phyloP scores from a whole-genome alignment of 2,888 invertebrate species.

The Stictocephala bisonia region DNA sequence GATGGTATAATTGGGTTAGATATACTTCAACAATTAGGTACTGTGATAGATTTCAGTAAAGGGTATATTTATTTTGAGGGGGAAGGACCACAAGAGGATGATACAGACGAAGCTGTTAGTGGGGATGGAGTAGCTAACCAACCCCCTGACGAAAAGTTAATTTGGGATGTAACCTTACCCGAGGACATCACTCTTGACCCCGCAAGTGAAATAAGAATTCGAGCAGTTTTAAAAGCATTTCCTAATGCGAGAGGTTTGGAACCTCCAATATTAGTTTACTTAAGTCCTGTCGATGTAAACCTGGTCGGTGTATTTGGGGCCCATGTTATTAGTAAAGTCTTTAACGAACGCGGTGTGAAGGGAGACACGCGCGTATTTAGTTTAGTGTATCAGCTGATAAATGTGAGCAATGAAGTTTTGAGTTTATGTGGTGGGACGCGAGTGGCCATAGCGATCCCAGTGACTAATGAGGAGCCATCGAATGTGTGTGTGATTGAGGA shows the following conservation, averaged over 20 bases:
- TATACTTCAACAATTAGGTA: not conserved
- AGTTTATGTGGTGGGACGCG: not conserved
- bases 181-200: not conserved
- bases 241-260: not conserved
- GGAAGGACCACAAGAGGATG: not conserved
- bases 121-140: constrained; percentile 12
- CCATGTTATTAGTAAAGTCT: constrained; percentile 11
- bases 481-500: constrained; percentile 19
- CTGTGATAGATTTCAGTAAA: not conserved
- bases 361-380: not conserved
- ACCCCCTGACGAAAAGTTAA: not conserved
- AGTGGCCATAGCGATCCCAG: constrained; percentile 26
- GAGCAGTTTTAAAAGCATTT: not conserved
- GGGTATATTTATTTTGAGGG: not conserved
- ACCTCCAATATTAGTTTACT: not conserved
- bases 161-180: not conserved
- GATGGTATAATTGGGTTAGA: not conserved
- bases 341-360: not conserved
- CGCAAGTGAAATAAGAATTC: not conserved
- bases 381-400: not conserved
- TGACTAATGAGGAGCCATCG: not conserved
- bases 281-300: not conserved
- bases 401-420: not conserved
- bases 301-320: not conserved
- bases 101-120: not conserved